Conservation (phyloP, 2,888 invertebrate species). For the Melanchra persicariae region DNA sequence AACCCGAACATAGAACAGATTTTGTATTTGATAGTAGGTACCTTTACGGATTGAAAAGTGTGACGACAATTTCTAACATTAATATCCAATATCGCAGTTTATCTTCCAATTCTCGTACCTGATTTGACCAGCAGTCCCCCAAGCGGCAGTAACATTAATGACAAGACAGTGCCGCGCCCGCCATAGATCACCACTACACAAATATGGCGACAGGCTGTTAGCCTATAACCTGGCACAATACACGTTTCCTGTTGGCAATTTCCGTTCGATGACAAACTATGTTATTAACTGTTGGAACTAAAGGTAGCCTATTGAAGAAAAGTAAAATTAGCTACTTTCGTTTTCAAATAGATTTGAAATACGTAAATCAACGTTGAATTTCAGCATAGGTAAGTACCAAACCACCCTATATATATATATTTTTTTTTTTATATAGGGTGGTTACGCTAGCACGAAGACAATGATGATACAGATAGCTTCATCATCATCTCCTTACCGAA, state of each 20-base stretch:
- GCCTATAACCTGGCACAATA: conserved; percentile 40
- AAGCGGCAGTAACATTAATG: conserved; percentile 13
- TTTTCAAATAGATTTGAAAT: neutral
- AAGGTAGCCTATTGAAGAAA: neutral
- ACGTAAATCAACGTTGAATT: no score
- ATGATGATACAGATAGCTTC: no score
- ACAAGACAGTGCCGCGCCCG: conserved; percentile 8
- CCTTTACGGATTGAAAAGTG: no score
- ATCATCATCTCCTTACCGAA: no score
- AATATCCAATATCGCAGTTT: no score
- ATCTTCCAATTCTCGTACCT: neutral
- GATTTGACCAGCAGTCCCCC: neutral
- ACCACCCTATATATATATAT: no score
- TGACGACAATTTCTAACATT: no score
- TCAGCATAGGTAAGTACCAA: no score
- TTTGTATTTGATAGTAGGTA: no score
- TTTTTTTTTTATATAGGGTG: no score
- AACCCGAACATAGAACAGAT: no score
- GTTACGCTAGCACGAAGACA: no score
- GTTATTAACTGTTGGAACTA: conserved; percentile 28
- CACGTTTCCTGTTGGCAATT: conserved; percentile 49
- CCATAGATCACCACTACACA: conserved; percentile 51
- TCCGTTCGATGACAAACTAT: conserved; percentile 49
- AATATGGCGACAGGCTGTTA: conserved; percentile 52
- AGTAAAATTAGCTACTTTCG: neutral